phyloP scores from a whole-genome alignment of 2,797 vertebrate species.

The Poecile montanus region DNA sequence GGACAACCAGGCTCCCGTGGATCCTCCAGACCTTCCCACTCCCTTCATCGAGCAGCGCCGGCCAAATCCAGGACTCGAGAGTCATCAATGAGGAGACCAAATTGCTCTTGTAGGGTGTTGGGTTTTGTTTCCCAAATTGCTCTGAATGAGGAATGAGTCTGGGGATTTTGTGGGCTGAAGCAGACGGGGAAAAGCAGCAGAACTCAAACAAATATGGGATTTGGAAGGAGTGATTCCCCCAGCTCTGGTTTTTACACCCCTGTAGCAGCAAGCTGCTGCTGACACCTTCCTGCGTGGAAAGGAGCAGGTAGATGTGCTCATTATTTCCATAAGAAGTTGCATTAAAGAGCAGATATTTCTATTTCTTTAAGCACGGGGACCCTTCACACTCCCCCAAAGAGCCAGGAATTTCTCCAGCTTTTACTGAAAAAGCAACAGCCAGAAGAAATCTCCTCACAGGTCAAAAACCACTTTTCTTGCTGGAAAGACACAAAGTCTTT shows the following conservation, averaged over 20 bases:
- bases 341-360: background rate
- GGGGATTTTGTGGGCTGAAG: conserved; percentile 26
- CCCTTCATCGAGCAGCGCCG: accelerated
- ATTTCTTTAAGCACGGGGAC: background rate
- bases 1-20: background rate
- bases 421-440: background rate
- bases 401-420: background rate
- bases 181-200: background rate
- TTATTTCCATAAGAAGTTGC: background rate
- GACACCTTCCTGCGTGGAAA: background rate
- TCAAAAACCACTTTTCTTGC: background rate
- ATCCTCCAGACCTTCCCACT: background rate
- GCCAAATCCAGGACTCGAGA: background rate
- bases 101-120: accelerated
- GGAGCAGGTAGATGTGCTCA: background rate
- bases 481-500: background rate
- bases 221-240: background rate
- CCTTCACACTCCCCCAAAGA: background rate
- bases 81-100: background rate
- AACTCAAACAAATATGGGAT: background rate
- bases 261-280: conserved; percentile 22
- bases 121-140: background rate
- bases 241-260: background rate
- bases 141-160: background rate
- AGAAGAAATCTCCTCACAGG: background rate